Percentiles rank a stretch among this genome's conserved stretches.
Conservation (phyloP, 2,888 invertebrate species). For the Protula sp. region DNA sequence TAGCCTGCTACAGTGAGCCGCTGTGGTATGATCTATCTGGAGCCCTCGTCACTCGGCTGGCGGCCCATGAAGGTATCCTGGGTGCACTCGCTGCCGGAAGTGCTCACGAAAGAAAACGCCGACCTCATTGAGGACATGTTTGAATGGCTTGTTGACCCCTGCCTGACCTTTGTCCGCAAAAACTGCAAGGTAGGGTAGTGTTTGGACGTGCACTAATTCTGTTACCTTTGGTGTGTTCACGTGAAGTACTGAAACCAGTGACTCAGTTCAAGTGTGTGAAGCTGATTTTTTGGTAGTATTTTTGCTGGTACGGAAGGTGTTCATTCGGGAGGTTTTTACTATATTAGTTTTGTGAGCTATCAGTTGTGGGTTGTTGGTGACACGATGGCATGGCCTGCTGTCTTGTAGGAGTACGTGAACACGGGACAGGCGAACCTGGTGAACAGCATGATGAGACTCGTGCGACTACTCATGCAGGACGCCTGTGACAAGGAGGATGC, state of each 20-base stretch:
- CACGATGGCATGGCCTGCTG: too few species aligned
- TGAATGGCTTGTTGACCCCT: constrained; percentile 74
- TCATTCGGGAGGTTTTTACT: too few species aligned
- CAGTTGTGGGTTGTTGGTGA: too few species aligned
- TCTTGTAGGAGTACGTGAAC: constrained; percentile 51
- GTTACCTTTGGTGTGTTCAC: constrained; percentile 4
- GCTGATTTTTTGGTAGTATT: background rate
- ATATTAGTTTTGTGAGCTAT: too few species aligned
- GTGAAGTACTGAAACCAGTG: constrained; percentile 6
- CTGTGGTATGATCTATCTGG: constrained; percentile 93
- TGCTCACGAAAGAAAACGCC: constrained; percentile 59
- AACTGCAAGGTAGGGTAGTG: constrained; percentile 62
- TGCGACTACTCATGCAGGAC: constrained; percentile 73
- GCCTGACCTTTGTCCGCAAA: constrained; percentile 68
- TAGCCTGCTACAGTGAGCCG: constrained; percentile 80
- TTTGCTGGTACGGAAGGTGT: too few species aligned
- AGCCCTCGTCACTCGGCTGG: constrained; percentile 77
- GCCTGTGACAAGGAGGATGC: constrained; percentile 42
- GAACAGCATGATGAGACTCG: constrained; percentile 66
- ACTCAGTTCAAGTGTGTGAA: background rate
- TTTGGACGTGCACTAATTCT: too few species aligned
- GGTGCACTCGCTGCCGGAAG: constrained; percentile 62
- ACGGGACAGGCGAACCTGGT: constrained; percentile 59
- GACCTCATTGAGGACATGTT: constrained; percentile 58
- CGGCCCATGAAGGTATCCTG: constrained; percentile 75